phyloP scores from a whole-genome alignment of 2,888 invertebrate species.

The Erannis defoliaria region DNA sequence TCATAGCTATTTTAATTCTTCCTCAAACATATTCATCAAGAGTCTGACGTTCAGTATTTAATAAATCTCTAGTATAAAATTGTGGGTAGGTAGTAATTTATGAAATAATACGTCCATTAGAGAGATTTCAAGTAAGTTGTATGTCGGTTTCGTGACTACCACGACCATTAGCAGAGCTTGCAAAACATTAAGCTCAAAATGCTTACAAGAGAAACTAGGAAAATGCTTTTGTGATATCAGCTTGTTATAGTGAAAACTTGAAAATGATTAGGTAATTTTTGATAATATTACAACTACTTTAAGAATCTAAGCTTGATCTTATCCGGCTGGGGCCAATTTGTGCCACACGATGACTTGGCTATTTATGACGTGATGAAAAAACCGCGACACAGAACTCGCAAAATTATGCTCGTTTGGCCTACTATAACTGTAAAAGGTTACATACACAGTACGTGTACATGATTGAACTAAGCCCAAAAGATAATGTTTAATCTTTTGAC shows the following conservation, averaged over 20 bases:
- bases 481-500: no score
- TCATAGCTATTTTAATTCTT: neutral
- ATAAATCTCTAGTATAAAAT: constrained; percentile 47
- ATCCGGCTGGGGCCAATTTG: no score
- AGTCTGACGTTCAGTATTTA: constrained; percentile 25
- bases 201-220: constrained; percentile 57
- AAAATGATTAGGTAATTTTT: constrained; percentile 1
- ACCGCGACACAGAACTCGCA: no score
- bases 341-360: no score
- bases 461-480: no score
- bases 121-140: constrained; percentile 56
- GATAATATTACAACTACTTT: neutral
- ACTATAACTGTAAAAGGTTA: no score
- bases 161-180: constrained; percentile 59
- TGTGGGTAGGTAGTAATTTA: constrained; percentile 48
- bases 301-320: no score
- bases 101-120: constrained; percentile 60
- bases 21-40: constrained; percentile 26
- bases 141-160: constrained; percentile 62
- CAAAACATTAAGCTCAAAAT: constrained; percentile 60
- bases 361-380: no score
- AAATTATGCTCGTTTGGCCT: no score
- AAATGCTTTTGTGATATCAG: constrained; percentile 51
- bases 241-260: constrained; percentile 38
- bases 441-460: no score